Conservation (phyloP, 2,797 vertebrate genomes). For the Argya squamiceps region DNA sequence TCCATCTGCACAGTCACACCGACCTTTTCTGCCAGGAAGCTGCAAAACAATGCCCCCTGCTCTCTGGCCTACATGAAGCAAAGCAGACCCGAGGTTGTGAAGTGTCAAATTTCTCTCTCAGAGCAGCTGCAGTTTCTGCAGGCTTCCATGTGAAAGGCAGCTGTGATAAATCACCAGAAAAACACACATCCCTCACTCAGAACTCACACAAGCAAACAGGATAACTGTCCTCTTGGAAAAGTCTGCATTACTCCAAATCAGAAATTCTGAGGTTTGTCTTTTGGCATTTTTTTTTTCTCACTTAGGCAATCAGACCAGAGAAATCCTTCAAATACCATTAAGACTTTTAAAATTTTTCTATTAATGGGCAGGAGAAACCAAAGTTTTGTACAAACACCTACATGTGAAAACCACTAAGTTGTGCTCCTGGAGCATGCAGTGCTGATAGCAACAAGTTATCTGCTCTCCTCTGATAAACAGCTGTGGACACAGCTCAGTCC, state of each 20-base stretch:
- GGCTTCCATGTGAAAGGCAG: background rate
- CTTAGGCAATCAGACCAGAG: background rate
- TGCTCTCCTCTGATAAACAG: constrained; percentile 32
- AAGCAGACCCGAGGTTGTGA: background rate
- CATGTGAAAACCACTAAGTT: background rate
- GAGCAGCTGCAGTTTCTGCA: background rate
- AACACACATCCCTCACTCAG: background rate
- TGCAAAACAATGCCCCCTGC: background rate
- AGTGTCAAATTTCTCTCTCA: background rate
- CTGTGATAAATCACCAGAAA: background rate
- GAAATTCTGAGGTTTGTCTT: background rate
- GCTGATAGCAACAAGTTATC: constrained; percentile 6
- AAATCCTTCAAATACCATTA: background rate
- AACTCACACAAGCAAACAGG: background rate
- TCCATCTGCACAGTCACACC: background rate
- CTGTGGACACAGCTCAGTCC: background rate
- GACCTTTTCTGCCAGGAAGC: background rate
- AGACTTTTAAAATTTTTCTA: background rate
- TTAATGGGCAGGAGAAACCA: background rate
- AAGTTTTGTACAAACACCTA: background rate
- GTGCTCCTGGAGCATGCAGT: background rate
- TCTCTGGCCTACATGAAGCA: background rate
- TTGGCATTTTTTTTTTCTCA: background rate
- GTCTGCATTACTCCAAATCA: background rate
- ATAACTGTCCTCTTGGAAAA: background rate